Evolutionary conservation across 2,113 vertebrate genomes (phyloP), one percentile per base, ranked within the genome.

Genomic region (Crotalus helleri): DNA sequence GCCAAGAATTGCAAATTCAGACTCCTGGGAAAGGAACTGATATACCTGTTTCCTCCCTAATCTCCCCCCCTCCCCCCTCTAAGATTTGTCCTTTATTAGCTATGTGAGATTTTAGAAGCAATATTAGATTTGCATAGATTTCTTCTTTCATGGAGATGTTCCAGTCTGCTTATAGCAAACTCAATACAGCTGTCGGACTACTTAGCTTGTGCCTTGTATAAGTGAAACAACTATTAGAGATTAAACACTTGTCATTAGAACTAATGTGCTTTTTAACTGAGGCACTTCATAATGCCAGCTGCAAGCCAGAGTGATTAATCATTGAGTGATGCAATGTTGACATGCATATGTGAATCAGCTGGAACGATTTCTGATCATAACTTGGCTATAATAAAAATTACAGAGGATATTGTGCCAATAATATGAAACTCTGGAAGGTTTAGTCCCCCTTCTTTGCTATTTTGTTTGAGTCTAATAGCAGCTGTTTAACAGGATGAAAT

Each of bases 21-120:
- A 21, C 21, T 81, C 17, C 33, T 39, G 5, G 69, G n/a, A 33
- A 33, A 74, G 33, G 64, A 74, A n/a, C n/a, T 74, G 69, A 81
- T 81, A 81, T 39, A 3, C 69, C 33, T 81, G 7, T 81, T 81
- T 81, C 69, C 33, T 39, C 17, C 33, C 17, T 81, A 39, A 81
- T 81, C 53, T 54, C n/a, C 12, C 10, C 1, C 1, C 1, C 9
- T 9, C 5, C 0, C 15, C 6, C 11, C 6, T 12, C 15, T 3
- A 57, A 13, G 11, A n/a, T 55, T 44, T 85, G 10, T n/a, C 10
- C 26, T 91, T 91, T 29, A 49, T 59, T 58, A 58, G 12, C 1
- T 4, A 4, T 17, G 39, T 44, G 11, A 57, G 69, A 29, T 81
- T 81, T 55, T 81, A 81, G 33, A 91, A 91, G n/a, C 53, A 91